These are phyloP conservation scores for Petroica traversi DNA, from an alignment of 2,113 vertebrate species.

Conservation along the genomic window DNA sequence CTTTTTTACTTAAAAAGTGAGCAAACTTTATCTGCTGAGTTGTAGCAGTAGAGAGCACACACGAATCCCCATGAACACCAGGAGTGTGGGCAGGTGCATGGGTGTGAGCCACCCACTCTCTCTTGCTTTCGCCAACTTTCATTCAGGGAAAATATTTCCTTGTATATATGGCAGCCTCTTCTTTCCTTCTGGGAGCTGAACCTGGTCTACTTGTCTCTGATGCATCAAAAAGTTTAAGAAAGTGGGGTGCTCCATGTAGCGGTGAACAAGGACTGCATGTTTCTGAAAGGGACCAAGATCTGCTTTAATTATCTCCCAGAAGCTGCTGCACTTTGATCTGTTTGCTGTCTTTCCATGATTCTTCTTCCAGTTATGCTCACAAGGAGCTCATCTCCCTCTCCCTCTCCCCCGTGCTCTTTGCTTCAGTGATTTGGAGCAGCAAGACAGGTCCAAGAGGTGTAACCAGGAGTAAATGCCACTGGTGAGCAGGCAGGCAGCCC, in stretches of 20 bases:
- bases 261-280: neutral
- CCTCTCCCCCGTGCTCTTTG: neutral
- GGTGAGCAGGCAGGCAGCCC: neutral
- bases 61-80: too few relatives aligned
- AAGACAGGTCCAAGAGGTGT: neutral
- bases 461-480: fast-evolving
- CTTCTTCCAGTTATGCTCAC: neutral
- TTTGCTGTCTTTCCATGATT: neutral
- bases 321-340: neutral
- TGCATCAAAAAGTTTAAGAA: neutral
- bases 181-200: neutral
- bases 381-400: neutral
- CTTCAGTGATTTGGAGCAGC: neutral
- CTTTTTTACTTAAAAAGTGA: neutral
- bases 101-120: neutral
- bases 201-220: neutral
- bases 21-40: neutral
- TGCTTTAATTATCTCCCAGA: neutral
- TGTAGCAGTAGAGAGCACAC: neutral
- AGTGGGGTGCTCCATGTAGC: neutral
- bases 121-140: neutral
- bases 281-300: neutral
- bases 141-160: neutral
- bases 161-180: neutral
- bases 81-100: too few relatives aligned